phyloP scores from a whole-genome alignment of 2,888 invertebrate genomes.

The Apodemia mormo region DNA sequence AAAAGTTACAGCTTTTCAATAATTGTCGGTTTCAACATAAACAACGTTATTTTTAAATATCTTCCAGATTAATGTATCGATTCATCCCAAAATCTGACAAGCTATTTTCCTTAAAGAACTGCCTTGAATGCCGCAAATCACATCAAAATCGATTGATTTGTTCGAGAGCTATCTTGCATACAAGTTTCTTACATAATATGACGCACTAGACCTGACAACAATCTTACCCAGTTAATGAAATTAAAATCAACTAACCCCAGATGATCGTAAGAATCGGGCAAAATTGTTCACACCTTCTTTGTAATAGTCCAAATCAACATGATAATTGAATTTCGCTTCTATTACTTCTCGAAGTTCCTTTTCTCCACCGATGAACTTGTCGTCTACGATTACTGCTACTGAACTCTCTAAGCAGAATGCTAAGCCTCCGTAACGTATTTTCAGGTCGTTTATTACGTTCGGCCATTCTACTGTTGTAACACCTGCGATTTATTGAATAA shows the following conservation, averaged over 20 bases:
- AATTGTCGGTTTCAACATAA: too few relatives aligned
- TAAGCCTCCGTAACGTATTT: constrained; percentile 64
- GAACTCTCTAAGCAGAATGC: constrained; percentile 67
- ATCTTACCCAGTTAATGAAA: background rate
- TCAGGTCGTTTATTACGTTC: constrained; percentile 55
- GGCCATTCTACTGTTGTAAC: constrained; percentile 68
- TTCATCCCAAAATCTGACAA: too few relatives aligned
- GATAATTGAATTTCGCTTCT: constrained; percentile 66
- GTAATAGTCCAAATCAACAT: constrained; percentile 68
- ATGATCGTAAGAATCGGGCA: constrained; percentile 60
- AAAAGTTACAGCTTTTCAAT: too few relatives aligned
- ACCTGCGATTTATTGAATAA: constrained; percentile 44
- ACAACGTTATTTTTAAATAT: too few relatives aligned
- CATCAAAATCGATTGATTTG: too few relatives aligned
- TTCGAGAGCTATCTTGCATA: too few relatives aligned
- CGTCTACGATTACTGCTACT: constrained; percentile 75
- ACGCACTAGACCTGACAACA: too few relatives aligned
- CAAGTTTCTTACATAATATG: too few relatives aligned
- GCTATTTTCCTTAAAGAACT: too few relatives aligned
- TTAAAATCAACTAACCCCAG: constrained; percentile 56
- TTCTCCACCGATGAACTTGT: constrained; percentile 77
- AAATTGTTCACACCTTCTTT: constrained; percentile 65
- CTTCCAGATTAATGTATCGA: too few relatives aligned
- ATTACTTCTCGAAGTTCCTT: constrained; percentile 69
- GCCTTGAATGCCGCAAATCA: too few relatives aligned